Percentiles rank a stretch among this genome's conserved stretches.
These are phyloP conservation scores for Oscarella lobularis DNA, from an alignment of 37 sponge, comb jelly and placozoan species.

Conservation along the genomic window DNA sequence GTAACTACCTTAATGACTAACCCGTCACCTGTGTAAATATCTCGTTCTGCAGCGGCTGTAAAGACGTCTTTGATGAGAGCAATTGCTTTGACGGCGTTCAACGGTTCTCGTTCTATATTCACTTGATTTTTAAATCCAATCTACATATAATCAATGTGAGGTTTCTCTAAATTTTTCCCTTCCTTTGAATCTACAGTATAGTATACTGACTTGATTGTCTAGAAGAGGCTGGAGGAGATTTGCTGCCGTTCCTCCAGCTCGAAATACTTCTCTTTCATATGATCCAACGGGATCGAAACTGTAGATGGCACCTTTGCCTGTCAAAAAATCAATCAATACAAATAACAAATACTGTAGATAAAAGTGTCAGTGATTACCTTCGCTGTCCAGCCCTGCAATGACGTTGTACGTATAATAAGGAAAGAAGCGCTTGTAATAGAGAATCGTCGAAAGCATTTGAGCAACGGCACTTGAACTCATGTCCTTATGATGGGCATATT, in stretches of 20 bases:
- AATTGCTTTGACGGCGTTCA: conserved; percentile 60
- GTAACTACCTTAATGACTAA: conserved; percentile 60
- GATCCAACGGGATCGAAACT: conserved; percentile 96
- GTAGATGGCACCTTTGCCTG: conserved; percentile 89
- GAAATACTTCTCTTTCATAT: conserved; percentile 75
- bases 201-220: conserved; percentile 88
- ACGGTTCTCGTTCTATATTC: conserved; percentile 28
- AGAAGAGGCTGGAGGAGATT: conserved; percentile 92
- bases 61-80: conserved; percentile 85
- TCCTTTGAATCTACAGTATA: too few species aligned
- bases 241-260: conserved; percentile 83
- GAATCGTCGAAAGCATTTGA: conserved; percentile 75
- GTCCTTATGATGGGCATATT: conserved; percentile 54
- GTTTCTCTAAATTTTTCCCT: too few species aligned
- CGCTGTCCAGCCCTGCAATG: conserved; percentile 76
- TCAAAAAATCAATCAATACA: neutral
- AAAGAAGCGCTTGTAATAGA: conserved; percentile 87
- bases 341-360: too few species aligned
- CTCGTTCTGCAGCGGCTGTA: conserved; percentile 88
- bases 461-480: conserved; percentile 66
- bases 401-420: conserved; percentile 95
- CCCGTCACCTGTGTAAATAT: conserved; percentile 96
- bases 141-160: conserved; percentile 13
- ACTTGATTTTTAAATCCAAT: conserved; percentile 85
- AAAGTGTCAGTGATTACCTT: too few species aligned